Evolutionary conservation across 1,140 invertebrate genomes (phyloP), one percentile per base, ranked within the genome.

Genomic region (Drosophila nikananu): DNA sequence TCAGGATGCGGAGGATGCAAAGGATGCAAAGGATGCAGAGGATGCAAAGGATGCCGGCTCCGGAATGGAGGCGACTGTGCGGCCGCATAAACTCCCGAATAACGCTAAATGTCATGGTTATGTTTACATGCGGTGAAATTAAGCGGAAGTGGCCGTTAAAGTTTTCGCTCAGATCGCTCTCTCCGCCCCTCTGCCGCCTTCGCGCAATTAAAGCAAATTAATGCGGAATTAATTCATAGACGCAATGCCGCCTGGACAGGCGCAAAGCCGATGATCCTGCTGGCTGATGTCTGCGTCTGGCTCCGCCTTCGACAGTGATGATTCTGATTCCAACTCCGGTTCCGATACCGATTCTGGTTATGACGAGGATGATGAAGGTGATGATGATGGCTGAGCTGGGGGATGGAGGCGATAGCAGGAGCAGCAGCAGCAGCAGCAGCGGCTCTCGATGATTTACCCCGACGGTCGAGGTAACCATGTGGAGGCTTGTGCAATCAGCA

Each of bases 51-150:
- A 51, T 39, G 58, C 17, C n/a, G 51, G 51, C 30, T 30, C 12
- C 39, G 19, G 7, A n/a, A 23, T 13, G 23, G 42, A 39, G 44
- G 30, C 61, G 37, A 51, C 60, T 32, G 41, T 60, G 76, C 42
- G 76, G 49, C 62, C 73, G 55, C 79, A 81, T 82, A 82, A 81
- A 82, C 65, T 83, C 61, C 67, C 49, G 71, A 83, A 87, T 73
- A 87, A 89, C 77, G 75, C 81, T 81, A 84, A 89, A 89, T 89
- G 84, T 89, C 84, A 89, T 89, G 84, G 84, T 81, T 89, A 89
- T 89, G 84, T 89, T 89, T 84, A 89, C 84, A 84, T 81, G 84
- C 84, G 84, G 70, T 79, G 81, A 76, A 86, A 86, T 86, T 68
- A 78, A 84, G 60, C 83, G 83, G 83, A 86, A 86, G 80, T 83